phyloP scores from a whole-genome alignment of 2,888 invertebrate species.

The Orthosia cruda region DNA sequence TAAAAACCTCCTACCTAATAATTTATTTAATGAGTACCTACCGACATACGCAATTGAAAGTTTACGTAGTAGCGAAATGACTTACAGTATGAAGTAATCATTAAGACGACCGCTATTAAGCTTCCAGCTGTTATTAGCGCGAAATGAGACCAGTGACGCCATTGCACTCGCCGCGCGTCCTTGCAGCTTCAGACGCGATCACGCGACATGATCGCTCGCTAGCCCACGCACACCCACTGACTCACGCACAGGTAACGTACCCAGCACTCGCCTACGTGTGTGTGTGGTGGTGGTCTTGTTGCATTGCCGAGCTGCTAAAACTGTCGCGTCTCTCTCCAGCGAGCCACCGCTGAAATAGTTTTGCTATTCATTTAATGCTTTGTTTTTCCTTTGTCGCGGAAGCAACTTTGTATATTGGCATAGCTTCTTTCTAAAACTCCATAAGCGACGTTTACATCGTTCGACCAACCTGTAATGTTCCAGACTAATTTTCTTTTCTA shows the following conservation, averaged over 20 bases:
- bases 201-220: constrained; percentile 14
- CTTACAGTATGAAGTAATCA: neutral
- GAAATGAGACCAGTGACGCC: constrained; percentile 36
- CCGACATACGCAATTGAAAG: neutral
- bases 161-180: constrained; percentile 21
- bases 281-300: constrained; percentile 24
- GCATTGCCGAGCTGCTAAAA: constrained; percentile 14
- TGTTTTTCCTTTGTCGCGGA: neutral
- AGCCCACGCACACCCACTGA: constrained; percentile 33
- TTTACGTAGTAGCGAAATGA: neutral
- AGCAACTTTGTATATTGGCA: neutral
- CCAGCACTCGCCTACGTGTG: neutral
- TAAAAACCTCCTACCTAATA: neutral
- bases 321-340: constrained; percentile 5
- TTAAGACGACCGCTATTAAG: constrained; percentile 17
- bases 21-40: neutral
- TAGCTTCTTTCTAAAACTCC: neutral
- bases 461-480: neutral
- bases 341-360: constrained; percentile 28
- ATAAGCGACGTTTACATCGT: neutral
- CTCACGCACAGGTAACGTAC: constrained; percentile 27
- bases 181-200: constrained; percentile 26
- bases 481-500: neutral
- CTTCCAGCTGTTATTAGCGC: constrained; percentile 28
- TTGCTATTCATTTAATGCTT: constrained; percentile 2